phyloP scores from a whole-genome alignment of 2,113 vertebrate genomes.

The Heteronetta atricapilla region DNA sequence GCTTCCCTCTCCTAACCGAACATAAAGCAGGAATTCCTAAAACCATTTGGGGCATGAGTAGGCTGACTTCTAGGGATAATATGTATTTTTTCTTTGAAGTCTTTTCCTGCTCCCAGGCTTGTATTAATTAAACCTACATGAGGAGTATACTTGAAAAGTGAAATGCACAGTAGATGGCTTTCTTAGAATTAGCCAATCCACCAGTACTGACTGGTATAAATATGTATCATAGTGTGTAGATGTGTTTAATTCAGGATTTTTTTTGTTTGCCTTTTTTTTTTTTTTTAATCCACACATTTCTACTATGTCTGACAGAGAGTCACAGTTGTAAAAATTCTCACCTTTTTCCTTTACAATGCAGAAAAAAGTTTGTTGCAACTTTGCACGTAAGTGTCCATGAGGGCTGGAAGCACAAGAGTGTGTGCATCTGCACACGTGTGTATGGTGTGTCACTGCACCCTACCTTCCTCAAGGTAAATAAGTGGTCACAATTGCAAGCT shows the following conservation, averaged over 20 bases:
- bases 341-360: background rate
- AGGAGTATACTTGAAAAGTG: background rate
- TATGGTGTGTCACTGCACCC: background rate
- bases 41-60: background rate
- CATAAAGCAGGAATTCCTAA: background rate
- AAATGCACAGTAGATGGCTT: background rate
- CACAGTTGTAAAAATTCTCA: background rate
- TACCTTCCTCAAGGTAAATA: background rate
- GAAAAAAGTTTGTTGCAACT: background rate
- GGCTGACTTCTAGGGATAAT: background rate
- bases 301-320: background rate
- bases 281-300: background rate
- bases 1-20: background rate
- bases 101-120: background rate
- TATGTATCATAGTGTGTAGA: background rate
- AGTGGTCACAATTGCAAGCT: background rate
- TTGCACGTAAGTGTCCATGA: rapidly evolving
- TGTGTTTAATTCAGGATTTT: background rate
- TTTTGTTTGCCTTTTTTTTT: background rate
- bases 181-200: background rate
- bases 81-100: background rate
- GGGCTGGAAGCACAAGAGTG: background rate
- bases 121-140: background rate
- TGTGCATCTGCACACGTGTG: rapidly evolving
- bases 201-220: background rate